Conservation (phyloP, 2,797 vertebrate species). For the Champsocephalus esox region DNA sequence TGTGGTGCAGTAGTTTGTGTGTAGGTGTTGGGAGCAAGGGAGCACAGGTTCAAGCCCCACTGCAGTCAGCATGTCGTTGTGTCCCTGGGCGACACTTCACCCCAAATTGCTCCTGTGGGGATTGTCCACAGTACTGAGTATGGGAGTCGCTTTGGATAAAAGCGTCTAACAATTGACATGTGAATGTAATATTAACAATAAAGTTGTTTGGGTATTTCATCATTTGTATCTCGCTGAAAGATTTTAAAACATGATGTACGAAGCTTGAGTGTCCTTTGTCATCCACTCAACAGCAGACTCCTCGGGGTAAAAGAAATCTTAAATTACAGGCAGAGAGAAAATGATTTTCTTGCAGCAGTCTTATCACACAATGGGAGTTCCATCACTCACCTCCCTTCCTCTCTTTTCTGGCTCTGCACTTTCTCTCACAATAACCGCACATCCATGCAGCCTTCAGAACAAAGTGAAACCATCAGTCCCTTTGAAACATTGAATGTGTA, state of each 20-base stretch:
- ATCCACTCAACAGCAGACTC: neutral
- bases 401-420: slow-evolving; percentile 21
- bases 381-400: slow-evolving; percentile 36
- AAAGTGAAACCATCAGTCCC: slow-evolving; percentile 22
- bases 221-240: slow-evolving; percentile 24
- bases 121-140: too few relatives aligned
- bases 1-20: too few relatives aligned
- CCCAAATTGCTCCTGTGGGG: too few relatives aligned
- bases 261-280: neutral
- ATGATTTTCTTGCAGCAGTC: neutral
- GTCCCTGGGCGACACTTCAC: too few relatives aligned
- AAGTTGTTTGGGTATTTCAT: slow-evolving; percentile 34
- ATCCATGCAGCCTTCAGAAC: slow-evolving; percentile 39
- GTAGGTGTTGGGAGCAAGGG: too few relatives aligned
- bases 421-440: slow-evolving; percentile 39
- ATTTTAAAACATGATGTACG: slow-evolving; percentile 26
- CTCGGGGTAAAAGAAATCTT: slow-evolving; percentile 14
- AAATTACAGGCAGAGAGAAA: slow-evolving; percentile 25
- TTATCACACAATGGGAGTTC: slow-evolving; percentile 6
- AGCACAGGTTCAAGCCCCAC: too few relatives aligned
- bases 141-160: too few relatives aligned
- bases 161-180: too few relatives aligned
- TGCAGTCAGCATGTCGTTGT: too few relatives aligned
- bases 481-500: slow-evolving; percentile 20
- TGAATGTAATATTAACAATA: slow-evolving; percentile 4